Conservation (phyloP, 2,888 invertebrate species). For the Eristalinus aeneus region DNA sequence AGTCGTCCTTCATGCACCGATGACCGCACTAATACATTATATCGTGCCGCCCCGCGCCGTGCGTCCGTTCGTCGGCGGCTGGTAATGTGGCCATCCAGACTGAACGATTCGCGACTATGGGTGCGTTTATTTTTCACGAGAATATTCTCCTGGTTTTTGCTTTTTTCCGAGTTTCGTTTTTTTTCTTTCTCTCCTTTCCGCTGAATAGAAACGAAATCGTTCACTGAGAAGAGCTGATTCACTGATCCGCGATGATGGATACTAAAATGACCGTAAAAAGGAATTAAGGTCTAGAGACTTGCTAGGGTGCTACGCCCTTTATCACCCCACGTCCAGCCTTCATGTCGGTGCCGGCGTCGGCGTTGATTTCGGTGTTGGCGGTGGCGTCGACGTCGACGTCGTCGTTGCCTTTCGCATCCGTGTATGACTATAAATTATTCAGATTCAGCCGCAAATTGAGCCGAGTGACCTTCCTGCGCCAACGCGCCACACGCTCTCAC, state of each 20-base stretch:
- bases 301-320: conserved; percentile 70
- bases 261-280: conserved; percentile 81
- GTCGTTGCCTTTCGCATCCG: conserved; percentile 19
- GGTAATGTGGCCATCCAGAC: conserved; percentile 68
- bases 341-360: not conserved
- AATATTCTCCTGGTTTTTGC: conserved; percentile 54
- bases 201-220: conserved; percentile 69
- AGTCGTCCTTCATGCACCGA: conserved; percentile 78
- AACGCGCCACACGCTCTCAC: conserved; percentile 16
- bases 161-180: conserved; percentile 17
- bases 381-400: not conserved
- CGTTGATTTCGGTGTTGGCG: not conserved
- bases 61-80: not conserved
- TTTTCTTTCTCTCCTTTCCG: conserved; percentile 31
- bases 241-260: conserved; percentile 80
- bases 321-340: conserved; percentile 45
- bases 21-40: conserved; percentile 70
- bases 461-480: conserved; percentile 53
- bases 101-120: conserved; percentile 70
- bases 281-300: conserved; percentile 80
- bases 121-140: conserved; percentile 69
- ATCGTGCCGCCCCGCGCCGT: conserved; percentile 51
- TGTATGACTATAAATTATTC: conserved; percentile 55
- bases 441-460: conserved; percentile 37
- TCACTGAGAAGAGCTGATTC: conserved; percentile 73